A percentile compares a stretch with the other conserved stretches of the same genome.
These are phyloP conservation scores for Scaptomyza pallida DNA, from an alignment of 1,140 invertebrate species.

Conservation along the genomic window DNA sequence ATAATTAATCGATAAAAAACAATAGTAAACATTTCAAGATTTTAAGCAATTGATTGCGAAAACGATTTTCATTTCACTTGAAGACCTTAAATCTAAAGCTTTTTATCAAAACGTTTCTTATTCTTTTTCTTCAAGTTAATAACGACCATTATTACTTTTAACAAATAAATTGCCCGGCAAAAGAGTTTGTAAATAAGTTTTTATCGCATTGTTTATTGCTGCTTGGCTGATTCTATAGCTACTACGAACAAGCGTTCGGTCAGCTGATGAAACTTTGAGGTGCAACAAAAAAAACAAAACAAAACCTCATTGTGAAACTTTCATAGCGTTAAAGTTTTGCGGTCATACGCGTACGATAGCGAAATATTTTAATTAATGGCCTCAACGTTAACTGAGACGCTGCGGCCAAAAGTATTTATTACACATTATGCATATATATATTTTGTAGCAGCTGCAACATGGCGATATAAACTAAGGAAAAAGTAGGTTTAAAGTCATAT, in stretches of 20 bases:
- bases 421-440: neutral
- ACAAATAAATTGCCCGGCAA: neutral
- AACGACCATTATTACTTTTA: neutral
- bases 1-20: no score
- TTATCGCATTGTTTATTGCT: slow-evolving; percentile 17
- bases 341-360: neutral
- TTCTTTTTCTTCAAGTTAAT: neutral
- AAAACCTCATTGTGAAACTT: slow-evolving; percentile 14
- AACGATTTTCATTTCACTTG: no score
- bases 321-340: slow-evolving; percentile 16
- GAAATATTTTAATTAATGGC: slow-evolving; percentile 40
- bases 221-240: slow-evolving; percentile 14
- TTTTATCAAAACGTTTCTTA: neutral
- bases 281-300: neutral
- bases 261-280: slow-evolving; percentile 1
- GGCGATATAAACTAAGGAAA: slow-evolving; percentile 6
- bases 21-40: neutral
- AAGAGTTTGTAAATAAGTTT: slow-evolving; percentile 1
- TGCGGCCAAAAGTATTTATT: neutral
- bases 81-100: no score
- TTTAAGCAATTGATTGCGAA: neutral
- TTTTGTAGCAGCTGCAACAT: slow-evolving; percentile 12
- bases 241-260: neutral
- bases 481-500: slow-evolving; percentile 9
- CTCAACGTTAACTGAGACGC: neutral